A percentile compares a stretch with the other conserved stretches of the same genome.
Conservation (phyloP, 2,888 invertebrate genomes). For the Biston betularia region DNA sequence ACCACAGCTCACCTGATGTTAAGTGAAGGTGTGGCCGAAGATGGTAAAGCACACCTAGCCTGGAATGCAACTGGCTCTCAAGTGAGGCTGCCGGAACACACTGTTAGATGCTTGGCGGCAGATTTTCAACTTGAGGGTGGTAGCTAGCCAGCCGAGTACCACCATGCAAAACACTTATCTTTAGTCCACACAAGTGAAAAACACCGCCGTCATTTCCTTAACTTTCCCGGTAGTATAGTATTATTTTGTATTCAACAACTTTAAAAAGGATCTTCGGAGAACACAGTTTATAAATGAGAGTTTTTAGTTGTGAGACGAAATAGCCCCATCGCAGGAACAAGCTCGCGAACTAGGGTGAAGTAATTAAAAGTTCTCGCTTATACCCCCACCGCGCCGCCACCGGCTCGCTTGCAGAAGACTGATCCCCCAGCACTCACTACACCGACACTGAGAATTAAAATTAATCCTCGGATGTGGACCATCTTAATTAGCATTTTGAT, state of each 20-base stretch:
- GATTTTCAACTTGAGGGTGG: no score
- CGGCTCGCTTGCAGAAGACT: conserved; percentile 37
- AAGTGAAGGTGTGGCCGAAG: no score
- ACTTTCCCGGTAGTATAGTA: conserved; percentile 44
- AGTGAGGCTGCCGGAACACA: no score
- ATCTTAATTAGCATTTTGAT: conserved; percentile 46
- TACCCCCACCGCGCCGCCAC: conserved; percentile 42
- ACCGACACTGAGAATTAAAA: conserved; percentile 52
- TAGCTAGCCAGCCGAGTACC: no score
- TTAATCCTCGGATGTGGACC: conserved; percentile 55
- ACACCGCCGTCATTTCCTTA: conserved; percentile 42
- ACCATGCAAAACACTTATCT: conserved; percentile 46
- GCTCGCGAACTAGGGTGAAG: conserved; percentile 71
- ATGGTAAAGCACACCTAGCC: no score
- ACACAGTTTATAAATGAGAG: conserved; percentile 74
- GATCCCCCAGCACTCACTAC: conserved; percentile 49
- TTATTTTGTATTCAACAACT: conserved; percentile 59
- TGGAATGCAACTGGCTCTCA: no score
- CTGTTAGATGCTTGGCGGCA: no score
- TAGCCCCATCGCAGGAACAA: conserved; percentile 70
- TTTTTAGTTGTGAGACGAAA: conserved; percentile 75
- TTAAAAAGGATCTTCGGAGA: conserved; percentile 61
- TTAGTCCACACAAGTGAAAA: conserved; percentile 41
- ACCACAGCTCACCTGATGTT: no score
- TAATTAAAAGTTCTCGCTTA: conserved; percentile 73